Conservation (phyloP, 2,113 vertebrate species). For the Psophia crepitans region DNA sequence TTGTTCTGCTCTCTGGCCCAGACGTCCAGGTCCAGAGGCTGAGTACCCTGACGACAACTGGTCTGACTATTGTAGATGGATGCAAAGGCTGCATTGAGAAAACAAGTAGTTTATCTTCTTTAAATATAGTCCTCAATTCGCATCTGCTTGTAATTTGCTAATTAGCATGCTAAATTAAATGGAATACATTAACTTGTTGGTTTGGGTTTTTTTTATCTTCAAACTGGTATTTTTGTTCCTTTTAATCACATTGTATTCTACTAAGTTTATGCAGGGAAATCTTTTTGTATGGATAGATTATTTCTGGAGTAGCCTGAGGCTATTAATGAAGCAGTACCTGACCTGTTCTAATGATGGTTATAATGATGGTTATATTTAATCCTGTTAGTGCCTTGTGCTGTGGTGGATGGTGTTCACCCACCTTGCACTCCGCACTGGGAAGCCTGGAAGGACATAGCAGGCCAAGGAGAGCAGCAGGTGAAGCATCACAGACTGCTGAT, state of each 20-base stretch:
- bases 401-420: neutral
- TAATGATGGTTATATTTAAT: neutral
- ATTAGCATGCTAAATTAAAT: neutral
- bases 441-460: neutral
- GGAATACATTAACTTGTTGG: neutral
- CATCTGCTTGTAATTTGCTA: neutral
- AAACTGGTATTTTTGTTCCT: neutral
- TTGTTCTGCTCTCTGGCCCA: no score
- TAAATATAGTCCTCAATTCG: neutral
- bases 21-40: no score
- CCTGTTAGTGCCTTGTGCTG: neutral
- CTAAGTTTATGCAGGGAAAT: neutral
- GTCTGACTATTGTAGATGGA: no score
- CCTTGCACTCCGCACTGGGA: neutral
- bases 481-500: neutral
- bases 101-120: neutral
- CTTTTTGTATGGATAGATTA: fast-evolving
- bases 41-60: no score
- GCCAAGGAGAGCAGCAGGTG: neutral
- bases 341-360: neutral
- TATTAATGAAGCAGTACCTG: neutral
- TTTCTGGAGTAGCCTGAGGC: neutral
- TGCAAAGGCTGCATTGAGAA: no score
- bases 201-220: neutral
- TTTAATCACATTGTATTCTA: neutral